Evolutionary conservation across 2,888 invertebrate species (phyloP).

Genomic region (Napeogenes sylphis): DNA sequence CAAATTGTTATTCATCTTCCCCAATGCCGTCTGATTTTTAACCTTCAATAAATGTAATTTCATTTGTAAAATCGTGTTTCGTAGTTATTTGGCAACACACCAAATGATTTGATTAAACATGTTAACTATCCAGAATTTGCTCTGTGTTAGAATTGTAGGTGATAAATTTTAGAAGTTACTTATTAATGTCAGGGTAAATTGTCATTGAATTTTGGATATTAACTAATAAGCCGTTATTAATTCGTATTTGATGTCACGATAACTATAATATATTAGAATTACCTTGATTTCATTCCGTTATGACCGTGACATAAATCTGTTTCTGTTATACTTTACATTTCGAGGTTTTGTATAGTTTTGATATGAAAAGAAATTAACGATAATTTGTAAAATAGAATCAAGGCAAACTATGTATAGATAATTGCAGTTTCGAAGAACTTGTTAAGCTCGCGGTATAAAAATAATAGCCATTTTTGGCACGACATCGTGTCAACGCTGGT

Average conservation of each 20-base stretch:
- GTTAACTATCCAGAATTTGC: conserved; percentile 11
- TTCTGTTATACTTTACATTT: too few relatives aligned
- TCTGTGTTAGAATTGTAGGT: conserved; percentile 9
- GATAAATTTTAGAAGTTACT: conserved; percentile 14
- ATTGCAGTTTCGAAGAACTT: conserved; percentile 29
- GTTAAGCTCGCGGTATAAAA: conserved; percentile 57
- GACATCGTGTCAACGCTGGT: conserved; percentile 67
- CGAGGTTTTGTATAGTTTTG: not conserved
- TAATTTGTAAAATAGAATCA: conserved; percentile 8
- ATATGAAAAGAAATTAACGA: conserved; percentile 6
- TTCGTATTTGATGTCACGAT: conserved; percentile 21
- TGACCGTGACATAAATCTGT: conserved; percentile 7
- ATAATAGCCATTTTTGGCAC: conserved; percentile 73
- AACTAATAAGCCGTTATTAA: conserved; percentile 25
- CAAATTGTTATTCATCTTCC: conserved; percentile 52
- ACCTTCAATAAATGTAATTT: conserved; percentile 5
- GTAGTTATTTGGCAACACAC: conserved; percentile 10
- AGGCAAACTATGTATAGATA: conserved; percentile 10
- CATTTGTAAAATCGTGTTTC: conserved; percentile 8
- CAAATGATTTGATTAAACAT: conserved; percentile 13
- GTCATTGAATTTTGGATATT: conserved; percentile 15
- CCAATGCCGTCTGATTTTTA: conserved; percentile 19
- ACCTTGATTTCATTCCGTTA: conserved; percentile 13
- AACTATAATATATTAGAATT: conserved; percentile 23
- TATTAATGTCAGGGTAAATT: conserved; percentile 27